Conservation (phyloP, 2,113 vertebrate species). For the Hippolais icterina region DNA sequence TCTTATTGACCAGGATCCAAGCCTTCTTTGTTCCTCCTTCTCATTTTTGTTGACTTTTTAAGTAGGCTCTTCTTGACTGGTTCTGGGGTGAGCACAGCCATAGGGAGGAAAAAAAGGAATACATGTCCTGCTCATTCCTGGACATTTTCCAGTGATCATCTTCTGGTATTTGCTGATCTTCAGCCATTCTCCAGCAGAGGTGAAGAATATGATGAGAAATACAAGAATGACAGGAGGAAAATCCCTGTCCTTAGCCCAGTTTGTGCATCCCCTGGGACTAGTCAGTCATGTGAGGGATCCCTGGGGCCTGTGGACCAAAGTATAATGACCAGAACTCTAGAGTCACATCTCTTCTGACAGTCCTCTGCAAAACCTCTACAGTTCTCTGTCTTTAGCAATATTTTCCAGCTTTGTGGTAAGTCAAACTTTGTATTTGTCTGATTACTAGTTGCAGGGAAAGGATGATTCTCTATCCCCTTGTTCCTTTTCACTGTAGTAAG, state of each 20-base stretch:
- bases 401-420: background rate
- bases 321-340: background rate
- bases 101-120: background rate
- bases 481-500: background rate
- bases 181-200: background rate
- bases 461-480: background rate
- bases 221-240: background rate
- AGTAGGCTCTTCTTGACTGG: background rate
- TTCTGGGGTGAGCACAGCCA: background rate
- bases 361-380: background rate
- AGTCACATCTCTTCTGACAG: background rate
- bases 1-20: background rate
- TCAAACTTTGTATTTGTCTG: background rate
- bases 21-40: background rate
- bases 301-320: background rate
- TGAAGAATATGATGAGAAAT: background rate
- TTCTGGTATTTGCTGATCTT: background rate
- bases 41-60: background rate
- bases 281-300: accelerated
- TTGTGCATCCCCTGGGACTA: background rate
- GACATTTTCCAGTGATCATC: background rate
- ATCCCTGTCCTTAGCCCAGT: background rate
- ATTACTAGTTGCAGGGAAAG: background rate
- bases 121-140: background rate
- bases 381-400: background rate